phyloP scores from a whole-genome alignment of 2,797 vertebrate genomes.

The Sphenodon punctatus region DNA sequence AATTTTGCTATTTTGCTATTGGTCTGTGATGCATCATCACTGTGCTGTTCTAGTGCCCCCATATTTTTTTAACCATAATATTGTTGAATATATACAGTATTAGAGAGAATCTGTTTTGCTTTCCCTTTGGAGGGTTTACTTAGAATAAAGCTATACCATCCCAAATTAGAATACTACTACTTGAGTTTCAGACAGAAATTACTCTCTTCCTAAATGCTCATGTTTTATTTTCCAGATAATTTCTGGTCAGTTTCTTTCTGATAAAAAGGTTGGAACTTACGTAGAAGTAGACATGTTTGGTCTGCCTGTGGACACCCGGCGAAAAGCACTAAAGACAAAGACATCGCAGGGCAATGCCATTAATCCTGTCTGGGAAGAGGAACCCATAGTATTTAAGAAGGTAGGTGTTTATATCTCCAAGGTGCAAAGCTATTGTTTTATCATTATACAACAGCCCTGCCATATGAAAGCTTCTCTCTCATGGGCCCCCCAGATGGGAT shows the following conservation, averaged over 20 bases:
- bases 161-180: background rate
- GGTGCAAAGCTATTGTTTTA: rapidly evolving
- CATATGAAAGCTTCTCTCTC: no score
- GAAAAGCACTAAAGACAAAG: slow-evolving; percentile 96
- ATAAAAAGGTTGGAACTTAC: slow-evolving; percentile 94
- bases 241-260: slow-evolving; percentile 96
- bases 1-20: background rate
- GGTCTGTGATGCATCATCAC: background rate
- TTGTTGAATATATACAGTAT: background rate
- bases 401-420: slow-evolving; percentile 66
- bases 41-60: background rate
- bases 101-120: background rate
- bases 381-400: slow-evolving; percentile 96
- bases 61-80: background rate
- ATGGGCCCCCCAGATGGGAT: no score
- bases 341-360: slow-evolving; percentile 94
- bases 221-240: slow-evolving; percentile 83
- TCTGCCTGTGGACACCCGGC: slow-evolving; percentile 93
- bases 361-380: slow-evolving; percentile 98
- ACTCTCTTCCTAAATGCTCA: background rate
- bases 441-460: background rate
- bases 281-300: slow-evolving; percentile 98
- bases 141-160: background rate
- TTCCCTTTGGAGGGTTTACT: background rate
- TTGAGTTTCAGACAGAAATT: background rate